Percentiles rank a stretch among this genome's conserved stretches.
phyloP scores from a whole-genome alignment of 2,888 invertebrate species.

The Drosophila mulleri region DNA sequence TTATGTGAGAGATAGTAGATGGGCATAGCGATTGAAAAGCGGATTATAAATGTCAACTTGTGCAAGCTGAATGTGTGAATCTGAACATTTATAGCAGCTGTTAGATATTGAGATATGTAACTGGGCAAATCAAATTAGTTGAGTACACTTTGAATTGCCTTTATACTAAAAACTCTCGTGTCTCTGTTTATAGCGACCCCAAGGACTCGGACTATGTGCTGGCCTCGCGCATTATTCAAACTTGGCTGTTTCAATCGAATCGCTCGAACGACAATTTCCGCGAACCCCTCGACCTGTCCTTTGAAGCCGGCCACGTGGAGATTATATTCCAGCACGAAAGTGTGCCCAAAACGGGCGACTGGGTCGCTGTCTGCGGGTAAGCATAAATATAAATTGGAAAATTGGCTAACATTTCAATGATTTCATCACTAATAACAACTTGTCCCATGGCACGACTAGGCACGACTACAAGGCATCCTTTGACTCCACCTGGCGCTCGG shows the following conservation, averaged over 20 bases:
- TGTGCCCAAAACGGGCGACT: slow-evolving; percentile 81
- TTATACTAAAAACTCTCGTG: no score
- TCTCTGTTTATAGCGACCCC: slow-evolving; percentile 73
- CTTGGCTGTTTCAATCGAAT: slow-evolving; percentile 85
- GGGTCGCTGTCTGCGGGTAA: slow-evolving; percentile 85
- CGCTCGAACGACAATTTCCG: slow-evolving; percentile 84
- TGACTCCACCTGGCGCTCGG: slow-evolving; percentile 88
- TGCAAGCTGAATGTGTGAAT: background rate
- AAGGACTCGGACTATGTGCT: slow-evolving; percentile 84
- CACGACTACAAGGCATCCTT: slow-evolving; percentile 85
- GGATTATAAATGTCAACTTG: background rate
- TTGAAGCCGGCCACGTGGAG: slow-evolving; percentile 85
- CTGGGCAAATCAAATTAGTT: no score
- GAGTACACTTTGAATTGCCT: no score
- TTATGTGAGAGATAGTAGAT: background rate
- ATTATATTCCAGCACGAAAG: slow-evolving; percentile 85
- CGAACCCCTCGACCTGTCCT: slow-evolving; percentile 83
- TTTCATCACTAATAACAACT: background rate
- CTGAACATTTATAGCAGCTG: background rate
- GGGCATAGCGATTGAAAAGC: background rate
- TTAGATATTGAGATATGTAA: no score
- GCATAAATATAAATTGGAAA: no score
- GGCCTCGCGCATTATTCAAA: slow-evolving; percentile 85
- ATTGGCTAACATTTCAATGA: background rate
- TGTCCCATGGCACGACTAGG: slow-evolving; percentile 47